Base-by-base conservation (phyloP, 2,797 vertebrate species). In the Orestias chungarensis region DNA sequence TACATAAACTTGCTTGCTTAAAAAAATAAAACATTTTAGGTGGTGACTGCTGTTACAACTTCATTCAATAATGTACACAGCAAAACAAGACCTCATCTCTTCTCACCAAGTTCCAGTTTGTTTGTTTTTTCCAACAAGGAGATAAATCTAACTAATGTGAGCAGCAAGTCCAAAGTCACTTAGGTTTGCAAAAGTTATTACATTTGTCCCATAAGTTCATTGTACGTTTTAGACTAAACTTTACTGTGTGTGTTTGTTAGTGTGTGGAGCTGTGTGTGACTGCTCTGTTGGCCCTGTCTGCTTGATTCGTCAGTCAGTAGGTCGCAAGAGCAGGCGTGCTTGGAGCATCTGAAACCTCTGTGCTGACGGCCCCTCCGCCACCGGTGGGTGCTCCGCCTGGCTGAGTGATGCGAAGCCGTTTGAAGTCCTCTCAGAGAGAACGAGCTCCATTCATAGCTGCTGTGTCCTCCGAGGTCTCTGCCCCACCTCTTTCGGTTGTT, bases 371-470 rank as follows among this genome's bases (percentile, higher is more conserved):
- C 67, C 79, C 79, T 83, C 82, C 64, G 83, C 86, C 76, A 64
- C 74, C 54, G 71, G 43, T 76, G 81, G 73, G 43, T 76, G 83
- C 85, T 86, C 85, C 87, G 86, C 89, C 91, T 92, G 88, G 88
- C 85, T 91, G 90, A 91, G 81, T 90, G 88, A 92, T 88, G 85
- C 76, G 46, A 68, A 47, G 54, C 78, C 64, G 84, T 94, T 93
- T 94, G 91, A 94, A 91, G 92, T 92, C 85, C 49, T 85, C 72
- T 76, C 64, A 10, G 61, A 76, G 89, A 93, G 91, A 94, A 93
- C 89, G 87, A 89, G 77, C 61, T 77, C 86, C 86, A 91, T 94
- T 93, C 91, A 93, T 89, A 29, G 82, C 50, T 35, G 62, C 80
- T 80, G 72, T 65, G 44, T 64, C 73, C 75, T 79, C 83, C 86